phyloP scores from a whole-genome alignment of 2,113 vertebrate genomes.

The Muntiacus reevesi region DNA sequence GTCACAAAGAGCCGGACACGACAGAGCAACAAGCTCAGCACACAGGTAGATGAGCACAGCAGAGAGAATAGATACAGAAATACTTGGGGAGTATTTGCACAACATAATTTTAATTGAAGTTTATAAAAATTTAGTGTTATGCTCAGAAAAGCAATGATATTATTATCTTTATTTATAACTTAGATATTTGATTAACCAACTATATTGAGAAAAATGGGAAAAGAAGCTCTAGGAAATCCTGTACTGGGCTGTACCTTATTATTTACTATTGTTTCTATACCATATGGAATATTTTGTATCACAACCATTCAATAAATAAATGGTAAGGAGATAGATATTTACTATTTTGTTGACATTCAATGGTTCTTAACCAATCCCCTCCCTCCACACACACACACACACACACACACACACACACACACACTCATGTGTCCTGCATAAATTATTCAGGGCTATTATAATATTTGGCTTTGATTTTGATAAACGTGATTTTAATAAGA shows the following conservation, averaged over 20 bases:
- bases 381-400: neutral
- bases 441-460: neutral
- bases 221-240: neutral
- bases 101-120: neutral
- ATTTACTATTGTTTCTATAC: neutral
- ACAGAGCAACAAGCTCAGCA: neutral
- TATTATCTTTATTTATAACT: neutral
- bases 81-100: neutral
- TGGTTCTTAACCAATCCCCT: neutral
- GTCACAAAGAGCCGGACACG: accelerated
- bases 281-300: neutral
- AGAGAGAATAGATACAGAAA: neutral
- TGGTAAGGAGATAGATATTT: neutral
- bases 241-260: neutral
- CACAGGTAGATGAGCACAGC: neutral
- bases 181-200: neutral
- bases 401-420: too few relatives aligned
- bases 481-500: neutral
- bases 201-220: neutral
- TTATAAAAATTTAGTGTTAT: neutral
- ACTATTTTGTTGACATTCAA: neutral
- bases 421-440: neutral
- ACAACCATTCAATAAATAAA: neutral
- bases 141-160: neutral
- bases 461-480: neutral